Evolutionary conservation across 1,140 invertebrate genomes (phyloP).

Genomic region (Steinernema feltiae): DNA sequence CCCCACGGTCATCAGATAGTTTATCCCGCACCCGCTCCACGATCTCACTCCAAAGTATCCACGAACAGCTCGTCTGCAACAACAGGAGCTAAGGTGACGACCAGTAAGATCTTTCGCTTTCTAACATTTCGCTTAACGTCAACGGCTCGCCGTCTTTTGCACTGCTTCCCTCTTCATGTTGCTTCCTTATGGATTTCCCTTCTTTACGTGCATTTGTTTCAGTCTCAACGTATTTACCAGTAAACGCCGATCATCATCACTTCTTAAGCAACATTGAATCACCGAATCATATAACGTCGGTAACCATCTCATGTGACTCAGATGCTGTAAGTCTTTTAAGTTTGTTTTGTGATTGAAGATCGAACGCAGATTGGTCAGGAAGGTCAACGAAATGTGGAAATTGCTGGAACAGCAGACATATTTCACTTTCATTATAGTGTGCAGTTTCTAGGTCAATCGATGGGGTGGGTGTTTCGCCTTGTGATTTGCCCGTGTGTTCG

Average conservation of each 20-base stretch:
- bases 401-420: not conserved
- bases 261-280: not conserved
- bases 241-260: not conserved
- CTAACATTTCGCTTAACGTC: not conserved
- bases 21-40: constrained; percentile 2
- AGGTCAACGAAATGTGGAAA: not conserved
- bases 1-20: not conserved
- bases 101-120: constrained; percentile 6
- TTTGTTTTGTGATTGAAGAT: too few species aligned
- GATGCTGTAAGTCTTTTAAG: not conserved
- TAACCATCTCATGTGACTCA: not conserved
- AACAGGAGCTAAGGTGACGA: not conserved
- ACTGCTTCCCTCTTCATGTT: not conserved
- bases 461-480: too few species aligned
- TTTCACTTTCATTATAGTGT: not conserved
- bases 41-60: not conserved
- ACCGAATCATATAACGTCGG: not conserved
- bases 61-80: not conserved
- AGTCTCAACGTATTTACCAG: not conserved
- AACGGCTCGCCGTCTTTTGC: not conserved
- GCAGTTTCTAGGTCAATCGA: not conserved
- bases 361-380: too few species aligned
- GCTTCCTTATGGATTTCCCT: not conserved
- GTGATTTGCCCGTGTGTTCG: too few species aligned
- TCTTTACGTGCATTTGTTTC: not conserved